Evolutionary conservation across 2,113 vertebrate species (phyloP), one percentile per base, ranked within the genome.

Genomic region (Proterorhinus semilunaris): DNA sequence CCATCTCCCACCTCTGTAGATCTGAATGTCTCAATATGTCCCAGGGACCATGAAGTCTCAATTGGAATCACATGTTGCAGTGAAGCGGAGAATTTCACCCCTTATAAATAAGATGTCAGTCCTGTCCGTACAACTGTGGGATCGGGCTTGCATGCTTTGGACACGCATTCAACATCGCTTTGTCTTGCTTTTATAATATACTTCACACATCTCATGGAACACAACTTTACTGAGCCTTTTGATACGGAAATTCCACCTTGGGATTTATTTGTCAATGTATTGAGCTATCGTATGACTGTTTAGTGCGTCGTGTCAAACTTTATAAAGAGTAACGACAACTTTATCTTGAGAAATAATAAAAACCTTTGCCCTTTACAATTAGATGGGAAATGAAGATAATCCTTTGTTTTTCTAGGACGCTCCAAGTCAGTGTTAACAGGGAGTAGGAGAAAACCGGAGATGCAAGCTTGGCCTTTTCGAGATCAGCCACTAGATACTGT

Each of bases 41-140:
- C 86, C 76, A 83, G 90, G 45, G 80, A 65, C 76, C 78, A 61
- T 74, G 85, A 84, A 86, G 80, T 64, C 84, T 84, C 83, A 91
- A 92, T 91, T 90, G 90, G 75, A 89, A 91, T 93, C 91, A 92
- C 76, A 90, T 93, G 90, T 90, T 85, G 70, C 51, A 74, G 86
- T 62, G 5, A 21, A 76, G 75, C 75, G 11, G 66, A 86, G 82
- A 76, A 85, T 82, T 88, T 86, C 81, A 80, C 72, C 81, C 82
- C 66, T 84, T 84, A 86, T 90, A 91, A 85, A 89, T 90, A 86
- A 88, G 86, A 86, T 81, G 78, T 90, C 88, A 83, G 80, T 72
- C 68, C 74, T 36, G 64, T n/a, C 17, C 46, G 0, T 54, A 49
- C 72, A 71, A 44, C 64, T 76, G 53, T 57, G 10, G 27, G 15